Evolutionary conservation across 2,113 vertebrate species (phyloP).

Genomic region (Urocolius indicus): DNA sequence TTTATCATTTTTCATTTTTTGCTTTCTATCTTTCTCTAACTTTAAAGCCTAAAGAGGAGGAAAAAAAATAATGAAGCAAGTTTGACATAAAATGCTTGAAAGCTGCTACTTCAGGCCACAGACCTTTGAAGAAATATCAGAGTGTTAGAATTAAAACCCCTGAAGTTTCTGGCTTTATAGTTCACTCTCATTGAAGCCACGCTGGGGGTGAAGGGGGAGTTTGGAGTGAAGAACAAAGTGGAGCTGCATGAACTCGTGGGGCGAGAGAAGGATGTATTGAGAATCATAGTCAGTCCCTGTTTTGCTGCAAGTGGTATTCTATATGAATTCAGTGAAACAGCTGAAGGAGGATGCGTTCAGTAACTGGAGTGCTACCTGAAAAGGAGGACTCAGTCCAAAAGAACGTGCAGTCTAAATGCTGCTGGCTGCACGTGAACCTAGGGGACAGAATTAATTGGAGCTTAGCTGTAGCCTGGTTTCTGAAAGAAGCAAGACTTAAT

Average conservation of each 20-base stretch:
- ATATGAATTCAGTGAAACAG: not conserved
- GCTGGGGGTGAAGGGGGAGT: not conserved
- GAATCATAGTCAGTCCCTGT: not conserved
- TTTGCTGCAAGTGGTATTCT: not conserved
- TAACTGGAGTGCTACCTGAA: not conserved
- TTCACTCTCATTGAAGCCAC: not conserved
- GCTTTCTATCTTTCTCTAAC: not conserved
- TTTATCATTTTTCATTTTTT: not conserved
- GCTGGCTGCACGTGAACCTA: not conserved
- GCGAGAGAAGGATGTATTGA: not conserved
- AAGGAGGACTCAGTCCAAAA: not conserved
- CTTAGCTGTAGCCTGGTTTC: constrained; percentile 39
- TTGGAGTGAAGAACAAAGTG: not conserved
- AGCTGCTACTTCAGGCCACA: not conserved
- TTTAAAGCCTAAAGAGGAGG: not conserved
- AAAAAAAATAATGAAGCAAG: not conserved
- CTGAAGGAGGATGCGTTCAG: not conserved
- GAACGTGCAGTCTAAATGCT: not conserved
- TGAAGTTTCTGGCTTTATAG: not conserved
- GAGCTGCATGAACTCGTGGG: not conserved
- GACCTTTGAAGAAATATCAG: not conserved
- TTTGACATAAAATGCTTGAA: not conserved
- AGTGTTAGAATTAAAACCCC: not conserved
- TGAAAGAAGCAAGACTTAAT: constrained; percentile 5
- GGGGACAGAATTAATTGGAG: constrained; percentile 41